Conservation (phyloP, 2,888 invertebrate genomes). For the Salticus scenicus region DNA sequence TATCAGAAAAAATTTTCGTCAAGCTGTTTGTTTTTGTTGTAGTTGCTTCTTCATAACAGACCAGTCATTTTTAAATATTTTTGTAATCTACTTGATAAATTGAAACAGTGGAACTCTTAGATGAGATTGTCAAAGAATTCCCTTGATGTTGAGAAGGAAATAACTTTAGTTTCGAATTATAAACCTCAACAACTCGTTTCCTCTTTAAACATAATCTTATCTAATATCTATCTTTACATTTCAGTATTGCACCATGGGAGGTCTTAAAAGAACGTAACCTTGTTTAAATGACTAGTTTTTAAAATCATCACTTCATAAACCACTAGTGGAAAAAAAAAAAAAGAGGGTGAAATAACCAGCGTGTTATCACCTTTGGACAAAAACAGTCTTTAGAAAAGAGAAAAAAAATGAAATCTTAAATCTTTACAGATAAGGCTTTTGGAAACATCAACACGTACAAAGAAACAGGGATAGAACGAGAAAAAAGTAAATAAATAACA, state of each 20-base stretch:
- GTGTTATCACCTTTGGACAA: neutral
- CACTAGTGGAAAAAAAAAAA: neutral
- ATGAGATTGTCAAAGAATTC: too few species aligned
- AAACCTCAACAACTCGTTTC: too few species aligned
- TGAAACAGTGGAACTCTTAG: too few species aligned
- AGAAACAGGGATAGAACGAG: constrained; percentile 18
- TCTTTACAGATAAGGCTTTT: neutral
- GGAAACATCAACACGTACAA: constrained; percentile 40
- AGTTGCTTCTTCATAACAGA: too few species aligned
- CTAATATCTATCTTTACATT: neutral
- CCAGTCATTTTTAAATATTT: too few species aligned
- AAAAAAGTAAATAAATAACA: neutral
- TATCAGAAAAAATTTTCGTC: too few species aligned
- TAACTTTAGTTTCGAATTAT: too few species aligned
- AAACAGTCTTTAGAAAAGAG: neutral
- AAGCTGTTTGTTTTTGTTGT: too few species aligned
- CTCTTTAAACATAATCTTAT: too few species aligned
- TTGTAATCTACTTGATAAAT: too few species aligned
- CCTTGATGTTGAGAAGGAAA: too few species aligned
- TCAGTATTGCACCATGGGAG: neutral
- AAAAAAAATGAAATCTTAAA: constrained; percentile 11
- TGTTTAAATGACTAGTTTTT: neutral
- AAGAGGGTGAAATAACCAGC: neutral
- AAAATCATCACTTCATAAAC: constrained; percentile 8
- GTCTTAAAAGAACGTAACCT: neutral